A percentile compares a stretch with the other conserved stretches of the same genome.
phyloP scores from a whole-genome alignment of 2,888 invertebrate species.

The Cryptus armator region DNA sequence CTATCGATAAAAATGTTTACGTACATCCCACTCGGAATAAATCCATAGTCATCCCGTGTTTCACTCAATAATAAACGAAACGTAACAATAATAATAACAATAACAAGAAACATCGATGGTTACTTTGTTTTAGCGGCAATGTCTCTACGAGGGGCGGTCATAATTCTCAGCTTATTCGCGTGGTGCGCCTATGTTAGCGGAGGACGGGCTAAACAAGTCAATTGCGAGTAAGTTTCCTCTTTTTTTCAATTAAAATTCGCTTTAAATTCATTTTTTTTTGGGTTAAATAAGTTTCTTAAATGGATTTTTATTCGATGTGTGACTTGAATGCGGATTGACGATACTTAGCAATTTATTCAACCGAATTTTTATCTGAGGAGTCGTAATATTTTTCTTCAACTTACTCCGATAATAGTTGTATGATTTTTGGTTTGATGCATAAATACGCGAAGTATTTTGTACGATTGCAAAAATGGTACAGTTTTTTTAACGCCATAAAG shows the following conservation, averaged over 20 bases:
- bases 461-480: background rate
- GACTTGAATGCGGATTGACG: too few species aligned
- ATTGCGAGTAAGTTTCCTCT: conserved; percentile 75
- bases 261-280: too few species aligned
- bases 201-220: conserved; percentile 64
- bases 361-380: too few species aligned
- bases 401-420: background rate
- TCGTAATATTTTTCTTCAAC: background rate
- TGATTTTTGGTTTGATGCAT: too few species aligned
- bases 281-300: too few species aligned
- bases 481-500: too few species aligned
- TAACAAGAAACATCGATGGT: too few species aligned
- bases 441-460: background rate
- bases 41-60: conserved; percentile 15
- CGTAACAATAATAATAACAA: background rate
- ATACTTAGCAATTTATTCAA: too few species aligned
- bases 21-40: background rate
- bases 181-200: conserved; percentile 73
- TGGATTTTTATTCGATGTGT: too few species aligned
- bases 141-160: conserved; percentile 72
- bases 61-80: background rate
- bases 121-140: conserved; percentile 73
- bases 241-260: too few species aligned
- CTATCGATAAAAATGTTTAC: background rate
- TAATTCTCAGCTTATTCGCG: conserved; percentile 74